Conservation (phyloP, 1,140 invertebrate species). For the Bombus consobrinus region DNA sequence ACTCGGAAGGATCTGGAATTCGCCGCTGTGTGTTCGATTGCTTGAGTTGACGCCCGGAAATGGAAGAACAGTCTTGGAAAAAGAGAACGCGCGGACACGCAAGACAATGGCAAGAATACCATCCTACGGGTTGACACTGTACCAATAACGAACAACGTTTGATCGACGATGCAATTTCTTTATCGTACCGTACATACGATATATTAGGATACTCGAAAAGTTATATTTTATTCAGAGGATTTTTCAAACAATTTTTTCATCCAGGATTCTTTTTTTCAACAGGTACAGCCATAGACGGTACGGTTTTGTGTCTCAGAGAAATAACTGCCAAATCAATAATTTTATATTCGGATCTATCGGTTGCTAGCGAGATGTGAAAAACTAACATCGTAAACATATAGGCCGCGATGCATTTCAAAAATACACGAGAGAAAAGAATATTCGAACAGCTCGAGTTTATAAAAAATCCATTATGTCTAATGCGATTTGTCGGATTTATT, state of each 20-base stretch:
- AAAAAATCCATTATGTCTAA: neutral
- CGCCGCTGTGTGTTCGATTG: neutral
- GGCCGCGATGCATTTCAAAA: neutral
- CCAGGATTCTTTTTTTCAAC: too few species aligned
- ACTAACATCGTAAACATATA: neutral
- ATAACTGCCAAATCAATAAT: neutral
- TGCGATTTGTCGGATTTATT: neutral
- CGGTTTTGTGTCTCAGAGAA: neutral
- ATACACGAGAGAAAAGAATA: neutral
- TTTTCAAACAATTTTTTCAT: too few species aligned
- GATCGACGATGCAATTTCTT: too few species aligned
- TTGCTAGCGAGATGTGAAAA: neutral
- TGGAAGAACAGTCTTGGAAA: conserved; percentile 31
- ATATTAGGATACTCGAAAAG: too few species aligned
- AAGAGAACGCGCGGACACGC: neutral
- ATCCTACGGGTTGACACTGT: too few species aligned
- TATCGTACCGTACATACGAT: too few species aligned
- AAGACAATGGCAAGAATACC: too few species aligned
- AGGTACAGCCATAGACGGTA: too few species aligned
- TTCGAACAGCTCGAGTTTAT: neutral
- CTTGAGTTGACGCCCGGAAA: conserved; percentile 8
- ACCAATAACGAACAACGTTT: too few species aligned
- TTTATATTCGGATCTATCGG: conserved; percentile 4
- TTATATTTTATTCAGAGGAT: too few species aligned
- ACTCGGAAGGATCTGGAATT: too few species aligned